Evolutionary conservation across 2,888 invertebrate species (phyloP), one percentile per base, ranked within the genome.

Genomic region (Tortricodes alternella): DNA sequence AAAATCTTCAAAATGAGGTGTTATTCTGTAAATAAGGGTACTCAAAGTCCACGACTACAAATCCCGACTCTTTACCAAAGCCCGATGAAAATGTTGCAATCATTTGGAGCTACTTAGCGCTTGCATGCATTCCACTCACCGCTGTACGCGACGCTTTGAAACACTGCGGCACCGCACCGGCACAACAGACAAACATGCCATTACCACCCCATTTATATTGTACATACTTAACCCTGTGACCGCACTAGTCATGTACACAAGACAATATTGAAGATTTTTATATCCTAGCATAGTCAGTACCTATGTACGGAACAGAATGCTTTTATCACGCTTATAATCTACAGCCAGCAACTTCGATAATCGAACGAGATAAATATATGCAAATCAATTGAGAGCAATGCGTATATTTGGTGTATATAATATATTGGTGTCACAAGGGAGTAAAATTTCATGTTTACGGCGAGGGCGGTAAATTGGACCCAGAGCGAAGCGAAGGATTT

Each of bases 131-230:
- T 92, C 92, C 92, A 95, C 96, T 96, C 96, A 96, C 96, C 96
- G 92, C 96, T 96, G 93, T 96, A 96, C 91, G 96, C 96, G 95
- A 96, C 96, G 92, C 96, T 96, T 95, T 96, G 96, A 95, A 96
- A 96, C 96, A 96, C 96, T 96, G 94, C 85, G 76, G 79, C 82
- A 80, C 85, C 83, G 89, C 89, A 87, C 89, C 89, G 84, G 75
- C 83, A 82, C 82, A 89, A 89, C 85, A 89, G 83, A 90, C 78
- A 90, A 89, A 90, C 89, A 90, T 89, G 89, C 89, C 82, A 77
- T 88, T 88, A 88, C 74, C 69, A 59, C 63, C 68, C 73, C 66
- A 59, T 27, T 55, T 21, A 51, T 49, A 37, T 19, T 34, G 39
- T 34, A 49, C 44, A 51, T 35, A 18, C 23, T 46, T 41, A 15